Conservation (phyloP, 2,888 invertebrate genomes). For the Eilema griseolum region DNA sequence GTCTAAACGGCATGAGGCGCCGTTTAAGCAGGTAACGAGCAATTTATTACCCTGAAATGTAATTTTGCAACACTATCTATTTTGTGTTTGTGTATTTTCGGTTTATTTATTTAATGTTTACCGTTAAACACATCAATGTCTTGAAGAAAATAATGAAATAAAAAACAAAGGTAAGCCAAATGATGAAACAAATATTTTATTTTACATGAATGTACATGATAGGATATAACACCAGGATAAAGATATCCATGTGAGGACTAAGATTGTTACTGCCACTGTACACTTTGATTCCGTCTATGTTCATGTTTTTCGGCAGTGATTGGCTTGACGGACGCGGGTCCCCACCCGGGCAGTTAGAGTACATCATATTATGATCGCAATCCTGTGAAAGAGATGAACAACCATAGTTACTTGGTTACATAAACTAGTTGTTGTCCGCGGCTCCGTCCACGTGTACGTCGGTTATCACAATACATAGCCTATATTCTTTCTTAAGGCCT, state of each 20-base stretch:
- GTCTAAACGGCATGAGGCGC: not conserved
- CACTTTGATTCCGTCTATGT: constrained; percentile 25
- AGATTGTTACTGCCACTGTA: not conserved
- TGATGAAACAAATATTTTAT: not conserved
- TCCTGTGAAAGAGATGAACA: constrained; percentile 59
- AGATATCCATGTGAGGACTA: not conserved
- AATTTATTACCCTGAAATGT: not conserved
- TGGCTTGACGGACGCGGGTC: constrained; percentile 69
- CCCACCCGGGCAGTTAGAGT: constrained; percentile 71
- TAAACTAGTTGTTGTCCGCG: too few relatives aligned
- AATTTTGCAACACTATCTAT: not conserved
- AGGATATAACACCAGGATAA: not conserved
- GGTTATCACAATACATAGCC: too few relatives aligned
- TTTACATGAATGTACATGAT: not conserved
- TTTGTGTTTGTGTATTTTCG: not conserved
- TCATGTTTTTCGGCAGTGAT: constrained; percentile 61
- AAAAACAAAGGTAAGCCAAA: not conserved
- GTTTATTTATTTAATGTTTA: not conserved
- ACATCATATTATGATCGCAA: constrained; percentile 74
- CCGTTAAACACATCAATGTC: too few relatives aligned
- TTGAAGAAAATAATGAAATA: too few relatives aligned
- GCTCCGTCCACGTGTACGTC: too few relatives aligned
- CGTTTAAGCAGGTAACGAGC: not conserved
- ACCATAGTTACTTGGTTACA: not conserved
- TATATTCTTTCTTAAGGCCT: too few relatives aligned